phyloP scores from a whole-genome alignment of 2,113 vertebrate genomes.

The Grammomys dolichurus region DNA sequence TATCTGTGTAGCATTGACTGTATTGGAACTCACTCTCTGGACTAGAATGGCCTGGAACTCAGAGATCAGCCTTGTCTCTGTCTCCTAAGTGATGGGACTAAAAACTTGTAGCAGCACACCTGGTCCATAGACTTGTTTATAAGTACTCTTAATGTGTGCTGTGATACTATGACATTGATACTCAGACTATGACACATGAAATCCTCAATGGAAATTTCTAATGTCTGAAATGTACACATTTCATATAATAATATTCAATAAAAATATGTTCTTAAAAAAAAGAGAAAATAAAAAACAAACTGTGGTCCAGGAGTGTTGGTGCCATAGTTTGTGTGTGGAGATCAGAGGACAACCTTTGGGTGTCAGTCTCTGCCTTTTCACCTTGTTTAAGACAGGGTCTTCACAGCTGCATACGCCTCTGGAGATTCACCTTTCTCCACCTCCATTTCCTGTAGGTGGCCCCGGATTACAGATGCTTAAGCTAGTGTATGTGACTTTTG shows the following conservation, averaged over 20 bases:
- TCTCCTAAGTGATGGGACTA: not conserved
- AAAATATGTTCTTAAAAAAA: constrained; percentile 41
- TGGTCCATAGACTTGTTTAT: not conserved
- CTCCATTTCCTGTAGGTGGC: not conserved
- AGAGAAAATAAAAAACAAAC: no score
- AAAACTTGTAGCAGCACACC: not conserved
- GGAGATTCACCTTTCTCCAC: not conserved
- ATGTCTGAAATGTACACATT: not conserved
- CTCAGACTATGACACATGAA: not conserved
- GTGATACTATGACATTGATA: constrained; percentile 14
- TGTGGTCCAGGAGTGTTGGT: not conserved
- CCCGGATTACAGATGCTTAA: not conserved
- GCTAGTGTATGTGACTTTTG: not conserved
- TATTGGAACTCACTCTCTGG: not conserved
- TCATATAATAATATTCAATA: not conserved
- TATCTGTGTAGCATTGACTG: not conserved
- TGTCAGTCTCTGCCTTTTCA: not conserved
- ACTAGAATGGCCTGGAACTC: not conserved
- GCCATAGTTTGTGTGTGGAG: not conserved
- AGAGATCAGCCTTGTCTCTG: not conserved
- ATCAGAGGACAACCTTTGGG: not conserved
- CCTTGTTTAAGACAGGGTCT: not conserved
- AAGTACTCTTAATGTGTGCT: not conserved
- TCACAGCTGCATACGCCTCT: not conserved
- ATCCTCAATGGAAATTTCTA: not conserved